Conservation (phyloP, 2,797 vertebrate genomes). For the Lepus townsendii region DNA sequence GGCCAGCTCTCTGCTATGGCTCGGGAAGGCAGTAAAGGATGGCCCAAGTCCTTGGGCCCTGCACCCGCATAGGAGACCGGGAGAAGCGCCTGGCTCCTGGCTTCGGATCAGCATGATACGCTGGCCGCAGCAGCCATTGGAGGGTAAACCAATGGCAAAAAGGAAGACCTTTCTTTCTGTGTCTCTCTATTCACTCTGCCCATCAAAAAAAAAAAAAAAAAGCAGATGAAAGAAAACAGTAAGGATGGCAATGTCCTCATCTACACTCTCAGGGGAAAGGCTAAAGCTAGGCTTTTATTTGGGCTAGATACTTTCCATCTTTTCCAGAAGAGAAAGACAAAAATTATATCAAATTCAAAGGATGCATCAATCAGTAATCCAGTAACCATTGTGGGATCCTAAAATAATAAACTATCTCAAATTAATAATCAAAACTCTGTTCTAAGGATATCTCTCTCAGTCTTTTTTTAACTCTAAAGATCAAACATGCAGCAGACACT, state of each 20-base stretch:
- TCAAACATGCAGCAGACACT: background rate
- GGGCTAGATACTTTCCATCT: background rate
- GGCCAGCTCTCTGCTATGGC: too few species aligned
- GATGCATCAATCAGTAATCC: background rate
- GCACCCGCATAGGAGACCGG: too few species aligned
- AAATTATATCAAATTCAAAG: background rate
- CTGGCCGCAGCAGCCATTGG: too few species aligned
- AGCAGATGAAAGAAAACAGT: background rate
- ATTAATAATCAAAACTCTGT: slow-evolving; percentile 12
- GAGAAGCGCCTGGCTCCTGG: too few species aligned
- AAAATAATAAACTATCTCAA: background rate
- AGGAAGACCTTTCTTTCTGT: too few species aligned
- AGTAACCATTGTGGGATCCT: background rate
- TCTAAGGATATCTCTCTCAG: background rate
- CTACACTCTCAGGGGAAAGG: background rate
- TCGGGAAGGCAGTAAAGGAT: too few species aligned
- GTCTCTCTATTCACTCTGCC: too few species aligned
- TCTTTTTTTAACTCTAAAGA: slow-evolving; percentile 19
- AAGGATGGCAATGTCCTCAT: background rate
- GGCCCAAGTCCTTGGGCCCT: too few species aligned
- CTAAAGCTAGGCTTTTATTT: background rate
- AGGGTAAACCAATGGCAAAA: too few species aligned
- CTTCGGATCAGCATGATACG: too few species aligned
- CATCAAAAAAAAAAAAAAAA: too few species aligned
- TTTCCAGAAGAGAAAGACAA: background rate